phyloP scores from a whole-genome alignment of 2,797 vertebrate genomes.

The Chrysolophus pictus region DNA sequence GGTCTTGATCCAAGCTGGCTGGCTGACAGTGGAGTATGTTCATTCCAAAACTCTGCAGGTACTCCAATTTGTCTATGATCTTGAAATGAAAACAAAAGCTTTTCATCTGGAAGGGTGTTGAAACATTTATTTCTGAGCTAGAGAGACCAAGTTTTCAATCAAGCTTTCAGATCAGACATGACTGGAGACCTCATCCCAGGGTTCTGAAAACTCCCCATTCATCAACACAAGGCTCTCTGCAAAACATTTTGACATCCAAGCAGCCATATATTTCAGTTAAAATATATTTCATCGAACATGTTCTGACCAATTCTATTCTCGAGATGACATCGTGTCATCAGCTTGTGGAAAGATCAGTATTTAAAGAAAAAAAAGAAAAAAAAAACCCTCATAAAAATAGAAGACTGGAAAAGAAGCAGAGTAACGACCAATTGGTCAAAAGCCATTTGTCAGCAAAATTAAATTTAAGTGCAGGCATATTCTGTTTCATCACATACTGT shows the following conservation, averaged over 20 bases:
- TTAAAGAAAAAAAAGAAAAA: background rate
- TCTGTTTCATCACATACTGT: constrained; percentile 57
- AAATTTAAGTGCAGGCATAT: constrained; percentile 52
- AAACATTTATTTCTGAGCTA: constrained; percentile 57
- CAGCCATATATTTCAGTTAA: constrained; percentile 29
- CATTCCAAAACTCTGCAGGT: background rate
- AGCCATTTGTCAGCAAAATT: constrained; percentile 55
- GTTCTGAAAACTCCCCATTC: background rate
- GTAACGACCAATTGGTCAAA: constrained; percentile 25
- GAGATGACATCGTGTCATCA: constrained; percentile 40
- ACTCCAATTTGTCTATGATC: background rate
- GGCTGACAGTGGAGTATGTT: background rate
- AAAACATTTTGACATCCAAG: background rate
- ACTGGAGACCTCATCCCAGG: background rate
- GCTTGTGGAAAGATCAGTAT: constrained; percentile 23
- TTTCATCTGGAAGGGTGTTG: constrained; percentile 40
- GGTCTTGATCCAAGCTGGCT: background rate
- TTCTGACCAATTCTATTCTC: constrained; percentile 20
- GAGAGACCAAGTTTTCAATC: constrained; percentile 1
- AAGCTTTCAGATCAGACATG: background rate
- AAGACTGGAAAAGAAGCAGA: constrained; percentile 32
- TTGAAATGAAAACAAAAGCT: constrained; percentile 46
- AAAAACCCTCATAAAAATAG: background rate
- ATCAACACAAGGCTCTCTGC: constrained; percentile 21
- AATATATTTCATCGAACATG: constrained; percentile 38